Evolutionary conservation across 1,140 invertebrate genomes (phyloP), one percentile per base, ranked within the genome.

Genomic region (Atta texana): DNA sequence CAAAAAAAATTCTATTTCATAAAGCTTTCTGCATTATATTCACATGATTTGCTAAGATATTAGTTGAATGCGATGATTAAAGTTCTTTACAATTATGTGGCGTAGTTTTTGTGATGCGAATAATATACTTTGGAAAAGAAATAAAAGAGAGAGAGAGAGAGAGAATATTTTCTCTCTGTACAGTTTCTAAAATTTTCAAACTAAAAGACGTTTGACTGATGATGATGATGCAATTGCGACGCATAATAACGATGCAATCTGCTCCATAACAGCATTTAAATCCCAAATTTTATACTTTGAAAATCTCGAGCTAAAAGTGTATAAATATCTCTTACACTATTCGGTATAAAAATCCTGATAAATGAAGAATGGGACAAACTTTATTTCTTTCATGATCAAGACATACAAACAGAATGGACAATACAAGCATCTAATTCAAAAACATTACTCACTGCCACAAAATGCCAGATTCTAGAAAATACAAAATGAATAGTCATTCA

Each of bases 181-280:
- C 39, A 31, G 64, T 39, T 16, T 39, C 34, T 21, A 21, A 34
- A 78, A 51, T 18, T 51, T 10, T 3, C 14, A 80, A 49, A 69
- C 77, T 44, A 80, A 80, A 80, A 69, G 44, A 55, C 24, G 28
- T 34, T 69, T 80, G 63, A 66, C 77, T 61, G 61, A 24, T 24
- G 24, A 24, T 24, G 24, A 24, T 57, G 75, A 24, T 8, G 57
- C 57, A 77, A 77, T 77, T 64, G 55, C 31, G 57, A 16, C 21
- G 57, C 16, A 24, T 59, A 63, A 77, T 53, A 68, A 80, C 61
- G 28, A 39, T 53, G 77, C 63, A 80, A 80, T 80, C 63, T 80
- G 77, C 21, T 69, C 8, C 44, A 12, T 64, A 44, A 51, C n/a
- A 16, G 12, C 31, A 28, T 69, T 68, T 21, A 34, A 14, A 69